phyloP scores from a whole-genome alignment of 2,888 invertebrate species.

The Yponomeuta plumbellus region DNA sequence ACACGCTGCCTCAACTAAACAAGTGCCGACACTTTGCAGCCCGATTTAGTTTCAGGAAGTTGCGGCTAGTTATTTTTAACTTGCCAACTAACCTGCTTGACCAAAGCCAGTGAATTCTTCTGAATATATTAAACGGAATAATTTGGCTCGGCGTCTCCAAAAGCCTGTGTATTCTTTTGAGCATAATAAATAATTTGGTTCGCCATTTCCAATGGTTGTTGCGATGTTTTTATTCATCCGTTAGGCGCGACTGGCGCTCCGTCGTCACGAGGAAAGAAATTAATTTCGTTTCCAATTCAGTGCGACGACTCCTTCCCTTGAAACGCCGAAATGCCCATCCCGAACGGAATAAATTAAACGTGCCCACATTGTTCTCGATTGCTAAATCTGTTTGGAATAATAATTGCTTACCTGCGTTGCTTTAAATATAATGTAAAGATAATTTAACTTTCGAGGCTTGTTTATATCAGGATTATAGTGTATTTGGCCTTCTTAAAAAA shows the following conservation, averaged over 20 bases:
- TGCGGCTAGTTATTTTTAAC: background rate
- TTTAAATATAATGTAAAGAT: background rate
- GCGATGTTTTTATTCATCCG: slow-evolving; percentile 3
- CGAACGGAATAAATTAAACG: slow-evolving; percentile 5
- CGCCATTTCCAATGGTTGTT: background rate
- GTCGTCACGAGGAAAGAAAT: slow-evolving; percentile 19
- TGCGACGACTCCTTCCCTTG: slow-evolving; percentile 24
- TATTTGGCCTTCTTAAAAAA: no score
- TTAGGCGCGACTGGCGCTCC: slow-evolving; percentile 1
- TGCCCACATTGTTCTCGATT: slow-evolving; percentile 4
- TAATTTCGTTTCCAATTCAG: slow-evolving; percentile 46
- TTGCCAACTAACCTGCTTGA: background rate
- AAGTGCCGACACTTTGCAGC: background rate
- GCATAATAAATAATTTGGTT: background rate
- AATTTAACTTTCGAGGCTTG: no score
- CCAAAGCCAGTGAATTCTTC: background rate
- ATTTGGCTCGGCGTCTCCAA: background rate
- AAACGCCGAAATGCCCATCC: background rate
- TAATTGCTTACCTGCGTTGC: background rate
- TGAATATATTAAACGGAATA: background rate
- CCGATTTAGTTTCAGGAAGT: background rate
- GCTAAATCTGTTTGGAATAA: slow-evolving; percentile 10
- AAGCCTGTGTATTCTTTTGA: background rate
- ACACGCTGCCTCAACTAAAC: background rate
- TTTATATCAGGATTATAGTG: no score